These are phyloP conservation scores for Brachypteracias leptosomus DNA, from an alignment of 2,113 vertebrate species.

Conservation along the genomic window DNA sequence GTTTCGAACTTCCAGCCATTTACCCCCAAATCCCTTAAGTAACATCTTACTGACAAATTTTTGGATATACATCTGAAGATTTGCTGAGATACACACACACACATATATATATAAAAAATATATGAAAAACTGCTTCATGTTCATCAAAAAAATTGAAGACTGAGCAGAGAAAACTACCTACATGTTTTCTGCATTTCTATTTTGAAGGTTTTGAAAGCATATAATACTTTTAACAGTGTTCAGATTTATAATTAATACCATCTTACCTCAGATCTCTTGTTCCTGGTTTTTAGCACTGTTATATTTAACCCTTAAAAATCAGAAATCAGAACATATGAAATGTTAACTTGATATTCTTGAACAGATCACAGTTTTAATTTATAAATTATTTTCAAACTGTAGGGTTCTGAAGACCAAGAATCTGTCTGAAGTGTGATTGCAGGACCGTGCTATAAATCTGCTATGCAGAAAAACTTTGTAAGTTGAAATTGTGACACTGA, in stretches of 20 bases:
- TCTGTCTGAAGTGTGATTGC: background rate
- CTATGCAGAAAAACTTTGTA: background rate
- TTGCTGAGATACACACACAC: background rate
- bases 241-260: background rate
- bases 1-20: background rate
- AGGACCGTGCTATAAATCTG: background rate
- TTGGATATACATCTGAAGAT: background rate
- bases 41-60: background rate
- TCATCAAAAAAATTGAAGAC: background rate
- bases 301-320: conserved; percentile 46
- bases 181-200: background rate
- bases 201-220: background rate
- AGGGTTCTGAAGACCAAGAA: background rate
- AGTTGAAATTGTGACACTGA: background rate
- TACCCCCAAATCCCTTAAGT: background rate
- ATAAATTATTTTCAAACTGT: background rate
- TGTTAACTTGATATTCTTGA: background rate
- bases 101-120: background rate
- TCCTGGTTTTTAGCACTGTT: background rate
- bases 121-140: background rate
- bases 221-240: background rate
- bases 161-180: background rate
- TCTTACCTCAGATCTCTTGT: conserved; percentile 67
- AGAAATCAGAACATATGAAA: conserved; percentile 32
- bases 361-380: background rate